These are phyloP conservation scores for Paramuricea clavata DNA, from an alignment of 92 coral and sea anemone species.

Conservation along the genomic window DNA sequence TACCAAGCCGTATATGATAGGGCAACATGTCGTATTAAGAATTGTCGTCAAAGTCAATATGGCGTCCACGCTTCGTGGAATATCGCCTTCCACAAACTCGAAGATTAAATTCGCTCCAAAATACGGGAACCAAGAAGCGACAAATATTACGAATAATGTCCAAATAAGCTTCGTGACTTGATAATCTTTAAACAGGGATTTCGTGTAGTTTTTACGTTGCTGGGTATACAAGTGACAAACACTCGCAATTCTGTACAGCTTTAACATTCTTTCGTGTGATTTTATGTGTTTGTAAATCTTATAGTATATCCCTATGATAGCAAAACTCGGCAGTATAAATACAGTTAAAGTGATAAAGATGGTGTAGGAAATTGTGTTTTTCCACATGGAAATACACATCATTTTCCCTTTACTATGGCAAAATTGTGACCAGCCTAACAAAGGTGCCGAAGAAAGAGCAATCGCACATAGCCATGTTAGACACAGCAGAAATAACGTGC, in stretches of 20 bases:
- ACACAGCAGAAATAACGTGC: constrained; percentile 14
- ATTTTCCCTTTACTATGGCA: constrained; percentile 7
- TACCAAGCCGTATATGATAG: constrained; percentile 45
- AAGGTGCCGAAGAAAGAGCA: constrained; percentile 29
- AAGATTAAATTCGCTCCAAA: constrained; percentile 31
- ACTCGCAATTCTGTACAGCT: constrained; percentile 25
- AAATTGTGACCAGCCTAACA: constrained; percentile 25
- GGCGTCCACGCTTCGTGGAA: constrained; percentile 37
- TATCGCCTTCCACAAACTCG: neutral
- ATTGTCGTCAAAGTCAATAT: constrained; percentile 27
- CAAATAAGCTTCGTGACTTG: constrained; percentile 39
- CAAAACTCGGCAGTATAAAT: constrained; percentile 27
- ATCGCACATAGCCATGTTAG: constrained; percentile 26
- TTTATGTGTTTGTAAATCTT: constrained; percentile 43
- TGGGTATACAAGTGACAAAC: neutral
- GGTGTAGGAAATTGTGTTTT: constrained; percentile 24
- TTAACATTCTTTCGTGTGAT: constrained; percentile 33
- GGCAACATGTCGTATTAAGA: constrained; percentile 33
- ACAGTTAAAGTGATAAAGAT: constrained; percentile 19
- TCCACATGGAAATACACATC: constrained; percentile 47
- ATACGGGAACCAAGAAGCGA: constrained; percentile 46
- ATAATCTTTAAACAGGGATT: constrained; percentile 37
- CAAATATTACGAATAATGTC: constrained; percentile 37
- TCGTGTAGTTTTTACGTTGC: neutral
- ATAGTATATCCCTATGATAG: constrained; percentile 26